Evolutionary conservation across 2,113 vertebrate species (phyloP).

Genomic region (Athene cunicularia): DNA sequence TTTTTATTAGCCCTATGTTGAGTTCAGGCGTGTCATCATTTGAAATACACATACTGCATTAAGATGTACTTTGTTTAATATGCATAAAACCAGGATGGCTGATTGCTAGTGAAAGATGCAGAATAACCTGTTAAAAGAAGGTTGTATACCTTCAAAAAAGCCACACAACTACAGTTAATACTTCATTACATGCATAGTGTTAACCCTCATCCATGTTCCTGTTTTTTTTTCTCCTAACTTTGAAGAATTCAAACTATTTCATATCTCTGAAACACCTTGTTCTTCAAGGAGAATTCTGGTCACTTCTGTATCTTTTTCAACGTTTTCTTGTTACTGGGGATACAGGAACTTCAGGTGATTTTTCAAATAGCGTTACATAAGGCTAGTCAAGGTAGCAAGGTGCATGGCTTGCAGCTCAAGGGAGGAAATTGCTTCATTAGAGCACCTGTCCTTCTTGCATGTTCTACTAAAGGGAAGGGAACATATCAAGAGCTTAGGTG

Average conservation of each 20-base stretch:
- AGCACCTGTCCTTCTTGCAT: neutral
- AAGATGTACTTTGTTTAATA: neutral
- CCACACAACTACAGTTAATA: neutral
- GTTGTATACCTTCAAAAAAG: neutral
- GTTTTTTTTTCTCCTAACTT: neutral
- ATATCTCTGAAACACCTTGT: neutral
- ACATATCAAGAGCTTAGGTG: neutral
- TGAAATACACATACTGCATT: neutral
- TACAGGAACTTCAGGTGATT: neutral
- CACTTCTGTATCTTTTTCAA: neutral
- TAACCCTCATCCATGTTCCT: neutral
- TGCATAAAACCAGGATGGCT: neutral
- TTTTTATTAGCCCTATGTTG: neutral
- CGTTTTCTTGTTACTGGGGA: neutral
- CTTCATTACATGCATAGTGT: neutral
- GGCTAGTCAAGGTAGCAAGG: neutral
- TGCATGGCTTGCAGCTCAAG: neutral
- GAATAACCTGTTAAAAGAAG: neutral
- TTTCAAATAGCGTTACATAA: neutral
- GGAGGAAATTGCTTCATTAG: neutral
- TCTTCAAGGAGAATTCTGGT: constrained; percentile 12
- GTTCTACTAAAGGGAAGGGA: neutral
- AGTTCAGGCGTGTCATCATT: neutral
- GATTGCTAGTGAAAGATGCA: neutral
- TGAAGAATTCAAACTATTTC: neutral